A percentile compares a stretch with the other conserved stretches of the same genome.
phyloP scores from a whole-genome alignment of 2,797 vertebrate species.

The Pangasius sanitwongsei region DNA sequence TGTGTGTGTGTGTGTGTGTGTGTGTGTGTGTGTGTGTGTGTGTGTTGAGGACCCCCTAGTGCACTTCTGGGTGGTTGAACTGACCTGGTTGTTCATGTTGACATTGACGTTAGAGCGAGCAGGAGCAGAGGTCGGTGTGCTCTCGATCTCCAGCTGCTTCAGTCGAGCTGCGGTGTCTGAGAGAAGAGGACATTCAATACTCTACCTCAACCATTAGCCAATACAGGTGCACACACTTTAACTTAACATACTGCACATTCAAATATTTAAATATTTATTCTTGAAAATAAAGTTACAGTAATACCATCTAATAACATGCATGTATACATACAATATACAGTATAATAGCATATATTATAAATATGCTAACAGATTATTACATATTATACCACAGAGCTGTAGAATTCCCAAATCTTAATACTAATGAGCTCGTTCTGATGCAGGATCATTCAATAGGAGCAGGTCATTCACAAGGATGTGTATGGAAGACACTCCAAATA shows the following conservation, averaged over 20 bases:
- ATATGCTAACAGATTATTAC: not conserved
- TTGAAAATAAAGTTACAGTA: no score
- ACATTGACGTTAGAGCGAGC: constrained; percentile 78
- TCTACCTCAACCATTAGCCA: not conserved
- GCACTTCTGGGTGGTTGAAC: constrained; percentile 23
- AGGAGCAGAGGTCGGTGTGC: constrained; percentile 42
- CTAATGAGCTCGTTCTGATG: not conserved
- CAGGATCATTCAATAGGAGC: no score
- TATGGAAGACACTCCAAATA: no score
- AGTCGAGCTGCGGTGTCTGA: constrained; percentile 81
- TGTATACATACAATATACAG: no score
- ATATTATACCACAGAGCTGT: not conserved
- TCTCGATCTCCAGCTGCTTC: constrained; percentile 83
- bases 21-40: not conserved
- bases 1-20: not conserved
- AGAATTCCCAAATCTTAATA: not conserved
- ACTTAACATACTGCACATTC: no score
- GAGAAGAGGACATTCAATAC: constrained; percentile 28
- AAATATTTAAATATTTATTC: no score
- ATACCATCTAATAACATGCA: no score
- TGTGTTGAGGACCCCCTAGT: no score
- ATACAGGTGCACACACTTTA: constrained; percentile 7
- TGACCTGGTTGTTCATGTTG: constrained; percentile 87
- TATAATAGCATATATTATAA: not conserved
- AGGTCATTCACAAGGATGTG: no score